phyloP scores from a whole-genome alignment of 2,113 vertebrate genomes.

The Motacilla tschutschensis region DNA sequence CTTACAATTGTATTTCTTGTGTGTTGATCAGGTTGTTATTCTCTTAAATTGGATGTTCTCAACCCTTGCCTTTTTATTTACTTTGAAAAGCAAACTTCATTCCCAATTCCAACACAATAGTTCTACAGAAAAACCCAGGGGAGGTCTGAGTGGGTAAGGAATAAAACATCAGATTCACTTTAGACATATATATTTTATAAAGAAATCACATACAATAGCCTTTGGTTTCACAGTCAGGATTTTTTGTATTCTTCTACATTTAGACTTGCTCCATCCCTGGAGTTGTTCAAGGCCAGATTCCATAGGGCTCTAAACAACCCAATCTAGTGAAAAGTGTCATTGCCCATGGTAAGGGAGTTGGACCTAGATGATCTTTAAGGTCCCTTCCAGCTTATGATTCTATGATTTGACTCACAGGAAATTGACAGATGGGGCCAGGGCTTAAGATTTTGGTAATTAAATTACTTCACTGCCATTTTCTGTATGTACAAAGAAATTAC shows the following conservation, averaged over 20 bases:
- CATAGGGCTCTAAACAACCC: neutral
- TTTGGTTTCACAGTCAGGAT: neutral
- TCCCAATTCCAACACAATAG: neutral
- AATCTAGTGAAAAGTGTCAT: neutral
- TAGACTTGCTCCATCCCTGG: neutral
- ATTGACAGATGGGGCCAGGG: neutral
- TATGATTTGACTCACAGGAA: neutral
- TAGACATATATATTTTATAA: neutral
- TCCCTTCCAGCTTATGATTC: neutral
- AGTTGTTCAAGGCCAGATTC: neutral
- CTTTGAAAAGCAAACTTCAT: neutral
- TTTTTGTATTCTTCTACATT: neutral
- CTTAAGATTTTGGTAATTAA: neutral
- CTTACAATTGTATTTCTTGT: neutral
- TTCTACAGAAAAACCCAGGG: neutral
- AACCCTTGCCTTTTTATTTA: neutral
- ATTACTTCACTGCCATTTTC: neutral
- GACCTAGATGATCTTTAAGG: neutral
- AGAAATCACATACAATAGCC: neutral
- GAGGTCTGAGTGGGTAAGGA: neutral
- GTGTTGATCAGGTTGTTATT: neutral
- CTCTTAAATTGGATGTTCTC: slow-evolving; percentile 5
- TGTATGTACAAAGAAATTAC: neutral
- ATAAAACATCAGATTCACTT: neutral
- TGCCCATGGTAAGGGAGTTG: neutral